Evolutionary conservation across 2,113 vertebrate genomes (phyloP), one percentile per base, ranked within the genome.

Genomic region (Sturnira hondurensis): DNA sequence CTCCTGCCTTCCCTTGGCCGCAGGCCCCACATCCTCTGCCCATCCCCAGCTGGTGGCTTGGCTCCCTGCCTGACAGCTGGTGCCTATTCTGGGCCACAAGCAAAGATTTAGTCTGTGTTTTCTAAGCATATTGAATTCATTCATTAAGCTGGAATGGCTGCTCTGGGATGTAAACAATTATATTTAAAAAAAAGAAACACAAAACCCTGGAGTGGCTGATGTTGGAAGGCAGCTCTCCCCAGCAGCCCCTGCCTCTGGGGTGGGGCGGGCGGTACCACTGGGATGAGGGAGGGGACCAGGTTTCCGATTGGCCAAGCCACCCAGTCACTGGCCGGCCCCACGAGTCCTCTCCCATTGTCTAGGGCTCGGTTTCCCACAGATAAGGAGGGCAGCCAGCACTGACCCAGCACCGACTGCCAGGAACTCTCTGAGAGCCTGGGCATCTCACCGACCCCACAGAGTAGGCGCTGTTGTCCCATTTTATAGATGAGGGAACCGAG

Each of bases 61-160:
- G 93, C 93, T 70, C 2, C 11, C 16, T 0, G 67, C 95, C 41
- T 0, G 1, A 22, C 1, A 1, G 61, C 89, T 95, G 87, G 38
- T 73, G 22, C 93, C 65, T 87, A 38, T 68, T 86, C 74, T 91
- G 7, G 68, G 74, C 12, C 94, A 33, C 86, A 67, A 70, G 1
- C 52, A 15, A 89, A 92, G 97, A 87, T 97, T 96, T 90, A 45
- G 82, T 90, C 96, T 74, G 92, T 31, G 0, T 93, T 67, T 97
- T 50, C n/a, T 43, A 76, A 71, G 95, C 89, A 86, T 94, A 31
- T 94, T 88, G 97, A 94, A 97, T 97, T 96, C 81, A 91, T 97
- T 96, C 92, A 38, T 91, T 73, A 93, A 96, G 68, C 82, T 31
- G 83, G 81, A 68, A 74, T 96, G 2, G 28, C 89, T 97, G 15